phyloP scores from a whole-genome alignment of 2,113 vertebrate species.

The Salvelinus fontinalis region DNA sequence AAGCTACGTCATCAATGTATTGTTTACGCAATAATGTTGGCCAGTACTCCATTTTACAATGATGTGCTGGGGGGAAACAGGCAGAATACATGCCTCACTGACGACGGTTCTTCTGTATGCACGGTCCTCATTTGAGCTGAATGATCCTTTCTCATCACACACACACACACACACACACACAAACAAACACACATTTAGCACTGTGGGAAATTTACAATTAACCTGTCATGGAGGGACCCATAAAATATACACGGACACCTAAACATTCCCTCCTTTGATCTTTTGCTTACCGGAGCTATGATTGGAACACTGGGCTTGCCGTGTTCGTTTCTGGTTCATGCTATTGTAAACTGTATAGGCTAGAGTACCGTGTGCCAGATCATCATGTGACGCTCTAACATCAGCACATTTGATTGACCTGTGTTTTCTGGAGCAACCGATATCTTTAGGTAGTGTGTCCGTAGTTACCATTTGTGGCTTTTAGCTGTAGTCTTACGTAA shows the following conservation, averaged over 20 bases:
- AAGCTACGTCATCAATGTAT: too few species aligned
- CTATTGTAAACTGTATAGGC: too few species aligned
- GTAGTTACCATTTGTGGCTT: neutral
- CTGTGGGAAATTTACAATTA: slow-evolving; percentile 16
- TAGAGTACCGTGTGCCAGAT: neutral
- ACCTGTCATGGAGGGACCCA: neutral
- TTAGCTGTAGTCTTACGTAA: neutral
- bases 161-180: neutral
- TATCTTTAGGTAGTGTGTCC: too few species aligned
- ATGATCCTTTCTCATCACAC: neutral
- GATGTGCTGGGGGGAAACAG: neutral
- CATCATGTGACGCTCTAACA: neutral
- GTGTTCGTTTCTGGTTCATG: neutral
- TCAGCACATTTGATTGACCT: too few species aligned
- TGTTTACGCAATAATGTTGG: too few species aligned
- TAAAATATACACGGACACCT: neutral
- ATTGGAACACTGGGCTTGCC: neutral
- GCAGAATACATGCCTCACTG: neutral
- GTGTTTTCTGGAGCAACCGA: too few species aligned
- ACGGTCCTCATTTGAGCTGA: neutral
- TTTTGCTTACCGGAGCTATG: too few species aligned
- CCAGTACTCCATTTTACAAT: neutral
- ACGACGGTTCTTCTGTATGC: neutral
- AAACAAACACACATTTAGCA: neutral
- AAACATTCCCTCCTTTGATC: neutral